Percentiles rank a stretch among this genome's conserved stretches.
These are phyloP conservation scores for Druon quercuslanigerum DNA, from an alignment of 1,140 invertebrate genomes.

Conservation along the genomic window DNA sequence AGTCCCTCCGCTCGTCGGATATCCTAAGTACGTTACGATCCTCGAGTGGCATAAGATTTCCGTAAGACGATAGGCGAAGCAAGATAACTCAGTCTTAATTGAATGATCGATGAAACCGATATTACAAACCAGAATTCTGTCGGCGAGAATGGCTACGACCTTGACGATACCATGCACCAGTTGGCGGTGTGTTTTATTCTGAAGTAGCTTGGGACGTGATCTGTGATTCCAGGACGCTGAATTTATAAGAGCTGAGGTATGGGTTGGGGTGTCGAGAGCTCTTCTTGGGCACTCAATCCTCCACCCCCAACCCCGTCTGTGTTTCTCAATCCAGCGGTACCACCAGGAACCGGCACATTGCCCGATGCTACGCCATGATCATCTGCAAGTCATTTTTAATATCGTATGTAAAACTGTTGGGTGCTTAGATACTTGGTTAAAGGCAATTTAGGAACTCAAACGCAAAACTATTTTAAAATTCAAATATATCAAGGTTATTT, in stretches of 20 bases:
- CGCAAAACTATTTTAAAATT: too few relatives aligned
- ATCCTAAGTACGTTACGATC: slow-evolving; percentile 12
- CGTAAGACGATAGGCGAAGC: slow-evolving; percentile 46
- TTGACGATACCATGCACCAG: slow-evolving; percentile 50
- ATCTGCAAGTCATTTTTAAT: slow-evolving; percentile 49
- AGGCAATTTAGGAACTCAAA: too few relatives aligned
- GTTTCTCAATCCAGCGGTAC: slow-evolving; percentile 55
- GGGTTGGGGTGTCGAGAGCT: slow-evolving; percentile 45
- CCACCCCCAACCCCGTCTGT: slow-evolving; percentile 49
- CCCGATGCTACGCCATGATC: slow-evolving; percentile 54
- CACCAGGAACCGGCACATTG: slow-evolving; percentile 59
- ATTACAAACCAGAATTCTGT: slow-evolving; percentile 55
- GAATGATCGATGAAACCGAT: slow-evolving; percentile 53
- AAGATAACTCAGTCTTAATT: slow-evolving; percentile 61
- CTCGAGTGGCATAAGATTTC: slow-evolving; percentile 47
- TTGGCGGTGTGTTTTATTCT: slow-evolving; percentile 47
- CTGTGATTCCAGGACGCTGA: slow-evolving; percentile 45
- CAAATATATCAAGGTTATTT: too few relatives aligned
- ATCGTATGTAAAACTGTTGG: background rate
- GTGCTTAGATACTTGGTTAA: too few relatives aligned
- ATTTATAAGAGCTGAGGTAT: slow-evolving; percentile 46
- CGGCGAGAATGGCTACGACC: slow-evolving; percentile 50
- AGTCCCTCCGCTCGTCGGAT: background rate
- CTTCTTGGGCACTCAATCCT: slow-evolving; percentile 45
- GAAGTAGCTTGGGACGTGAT: slow-evolving; percentile 46